A percentile compares a stretch with the other conserved stretches of the same genome.
These are phyloP conservation scores for Pherbina coryleti DNA, from an alignment of 2,888 invertebrate genomes.

Conservation along the genomic window DNA sequence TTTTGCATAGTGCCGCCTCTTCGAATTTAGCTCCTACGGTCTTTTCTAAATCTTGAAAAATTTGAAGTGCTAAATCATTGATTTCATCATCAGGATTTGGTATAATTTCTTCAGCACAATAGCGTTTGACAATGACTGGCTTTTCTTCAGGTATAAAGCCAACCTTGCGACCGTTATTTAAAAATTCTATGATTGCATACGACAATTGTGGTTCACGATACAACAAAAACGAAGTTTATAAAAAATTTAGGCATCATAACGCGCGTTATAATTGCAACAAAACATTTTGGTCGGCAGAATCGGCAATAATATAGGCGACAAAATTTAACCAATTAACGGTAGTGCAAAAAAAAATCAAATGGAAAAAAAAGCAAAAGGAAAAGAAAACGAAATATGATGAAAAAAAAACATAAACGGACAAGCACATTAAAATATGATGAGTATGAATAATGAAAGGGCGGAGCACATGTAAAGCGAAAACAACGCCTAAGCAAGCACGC, in stretches of 20 bases:
- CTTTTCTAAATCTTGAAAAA: conserved; percentile 20
- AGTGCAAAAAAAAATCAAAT: background rate
- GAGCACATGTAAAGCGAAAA: too few species aligned
- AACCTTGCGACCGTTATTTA: background rate
- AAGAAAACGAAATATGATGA: too few species aligned
- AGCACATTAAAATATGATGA: too few species aligned
- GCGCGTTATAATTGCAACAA: background rate
- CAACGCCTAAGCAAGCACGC: too few species aligned
- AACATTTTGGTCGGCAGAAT: background rate
- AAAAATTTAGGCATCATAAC: background rate
- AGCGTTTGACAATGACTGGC: conserved; percentile 16
- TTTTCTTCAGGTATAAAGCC: conserved; percentile 15
- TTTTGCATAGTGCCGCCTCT: background rate
- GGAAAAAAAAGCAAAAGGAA: background rate
- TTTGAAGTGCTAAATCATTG: conserved; percentile 18
- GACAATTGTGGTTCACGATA: background rate
- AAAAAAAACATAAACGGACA: too few species aligned
- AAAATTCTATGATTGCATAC: background rate
- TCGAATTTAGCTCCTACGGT: background rate
- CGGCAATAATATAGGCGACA: background rate
- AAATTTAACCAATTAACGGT: background rate
- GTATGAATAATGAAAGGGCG: too few species aligned
- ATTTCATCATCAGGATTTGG: conserved; percentile 13
- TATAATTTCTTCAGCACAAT: conserved; percentile 4
- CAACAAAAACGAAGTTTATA: background rate